Evolutionary conservation across 37 sponge, comb jelly and placozoan genomes (phyloP).

Genomic region (Diacarnus erythraeanus): DNA sequence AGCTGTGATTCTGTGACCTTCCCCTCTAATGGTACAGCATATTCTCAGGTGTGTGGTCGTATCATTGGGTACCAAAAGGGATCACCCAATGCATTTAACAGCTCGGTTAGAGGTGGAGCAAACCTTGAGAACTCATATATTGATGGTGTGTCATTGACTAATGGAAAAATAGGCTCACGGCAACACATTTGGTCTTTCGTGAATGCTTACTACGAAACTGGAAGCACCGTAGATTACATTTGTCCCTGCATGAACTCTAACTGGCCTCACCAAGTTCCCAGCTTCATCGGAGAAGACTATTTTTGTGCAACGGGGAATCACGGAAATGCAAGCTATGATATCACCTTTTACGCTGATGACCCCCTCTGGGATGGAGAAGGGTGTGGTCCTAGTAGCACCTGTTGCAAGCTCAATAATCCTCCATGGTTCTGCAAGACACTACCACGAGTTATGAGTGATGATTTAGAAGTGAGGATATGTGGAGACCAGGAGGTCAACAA

Average conservation of each 20-base stretch:
- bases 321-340: no score
- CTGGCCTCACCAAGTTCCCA: no score
- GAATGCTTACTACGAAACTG: slow-evolving; percentile 13
- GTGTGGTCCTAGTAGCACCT: slow-evolving; percentile 16
- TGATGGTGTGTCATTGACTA: slow-evolving; percentile 28
- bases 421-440: no score
- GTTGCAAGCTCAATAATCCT: slow-evolving; percentile 16
- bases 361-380: no score
- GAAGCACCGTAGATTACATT: no score
- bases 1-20: no score
- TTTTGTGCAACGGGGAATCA: slow-evolving; percentile 9
- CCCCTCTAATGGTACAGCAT: no score
- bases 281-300: slow-evolving; percentile 10
- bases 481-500: background rate
- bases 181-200: slow-evolving; percentile 48
- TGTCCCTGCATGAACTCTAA: no score
- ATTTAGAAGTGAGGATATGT: slow-evolving; percentile 3
- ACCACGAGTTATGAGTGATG: background rate
- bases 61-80: no score
- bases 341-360: background rate
- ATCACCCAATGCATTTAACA: slow-evolving; percentile 44
- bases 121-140: slow-evolving; percentile 24
- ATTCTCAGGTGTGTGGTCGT: no score
- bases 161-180: background rate
- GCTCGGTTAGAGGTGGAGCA: background rate